Evolutionary conservation across 2,888 invertebrate genomes (phyloP), one percentile per base, ranked within the genome.

Genomic region (Oligia fasciuncula): DNA sequence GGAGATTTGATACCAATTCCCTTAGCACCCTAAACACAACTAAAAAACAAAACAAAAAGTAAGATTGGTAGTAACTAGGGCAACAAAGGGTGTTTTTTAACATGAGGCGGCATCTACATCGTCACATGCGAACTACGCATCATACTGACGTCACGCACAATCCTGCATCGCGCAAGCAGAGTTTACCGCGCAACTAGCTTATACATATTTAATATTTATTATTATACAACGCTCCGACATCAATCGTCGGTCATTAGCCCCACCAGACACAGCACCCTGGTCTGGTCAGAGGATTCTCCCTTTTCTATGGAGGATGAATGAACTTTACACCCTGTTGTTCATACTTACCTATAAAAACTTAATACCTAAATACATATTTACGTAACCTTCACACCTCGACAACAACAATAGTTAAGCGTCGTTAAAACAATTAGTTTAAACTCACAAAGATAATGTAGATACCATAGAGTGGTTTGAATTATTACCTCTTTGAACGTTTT

Each of bases 381-480:
- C 35, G 17, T 40, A 19, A 54, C 17, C 70, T 77, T 71, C 19
- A 71, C 62, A n/a, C 23, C 23, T 66, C 29, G 23, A 62, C 19
- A 77, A 54, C 13, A 70, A 65, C 62, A 77, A 65, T 76, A 69
- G 23, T 57, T 40, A 29, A 67, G 17, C 6, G 14, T 51, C 51
- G 23, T 51, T 73, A 46, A 46, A 83, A 73, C 72, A 73, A 73
- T 70, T 74, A 66, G 65, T 71, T 62, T 67, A 65, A 29, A 54
- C 6, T 71, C 67, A 40, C 70, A 74, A 40, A 75, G 69, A 62
- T 76, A 71, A 79, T 81, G 63, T 68, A 72, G n/a, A 77, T 72
- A 73, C 46, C 1, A 71, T 51, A 69, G 3, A 51, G 23, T 79
- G 6, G 40, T 68, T 77, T 76, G 69, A 71, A 29, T 29, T 29